phyloP scores from a whole-genome alignment of 2,113 vertebrate genomes.

The Odocoileus virginianus region DNA sequence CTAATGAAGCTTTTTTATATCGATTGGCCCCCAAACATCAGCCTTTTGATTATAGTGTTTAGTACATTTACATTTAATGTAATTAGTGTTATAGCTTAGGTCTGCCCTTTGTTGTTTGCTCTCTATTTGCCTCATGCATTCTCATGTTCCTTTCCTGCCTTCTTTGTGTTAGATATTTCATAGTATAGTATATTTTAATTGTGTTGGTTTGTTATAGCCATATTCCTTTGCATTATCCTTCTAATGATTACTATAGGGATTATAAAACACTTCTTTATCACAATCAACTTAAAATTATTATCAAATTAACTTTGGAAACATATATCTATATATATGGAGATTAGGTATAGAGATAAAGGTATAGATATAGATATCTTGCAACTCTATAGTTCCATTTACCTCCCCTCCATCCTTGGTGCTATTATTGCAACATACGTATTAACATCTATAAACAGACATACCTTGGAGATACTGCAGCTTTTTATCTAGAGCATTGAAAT shows the following conservation, averaged over 20 bases:
- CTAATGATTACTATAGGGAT: background rate
- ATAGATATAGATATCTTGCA: background rate
- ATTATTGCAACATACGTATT: background rate
- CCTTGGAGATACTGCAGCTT: background rate
- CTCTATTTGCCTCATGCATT: background rate
- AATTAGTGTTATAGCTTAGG: background rate
- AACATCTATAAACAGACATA: background rate
- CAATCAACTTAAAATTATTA: constrained; percentile 7
- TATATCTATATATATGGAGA: background rate
- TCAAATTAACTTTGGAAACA: background rate
- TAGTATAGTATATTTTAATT: background rate
- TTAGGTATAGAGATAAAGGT: background rate
- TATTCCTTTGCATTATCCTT: background rate
- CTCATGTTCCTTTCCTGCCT: background rate
- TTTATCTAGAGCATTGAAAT: background rate
- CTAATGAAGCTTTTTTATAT: background rate
- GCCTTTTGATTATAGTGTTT: background rate
- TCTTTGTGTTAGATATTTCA: background rate
- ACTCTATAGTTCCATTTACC: background rate
- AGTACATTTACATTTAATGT: background rate
- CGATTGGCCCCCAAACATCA: background rate
- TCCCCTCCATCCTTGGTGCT: background rate
- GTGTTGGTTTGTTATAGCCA: background rate
- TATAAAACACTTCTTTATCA: background rate
- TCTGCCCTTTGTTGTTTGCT: background rate